Base-by-base conservation (phyloP, 2,113 vertebrate genomes). In the Aptenodytes forsteri region DNA sequence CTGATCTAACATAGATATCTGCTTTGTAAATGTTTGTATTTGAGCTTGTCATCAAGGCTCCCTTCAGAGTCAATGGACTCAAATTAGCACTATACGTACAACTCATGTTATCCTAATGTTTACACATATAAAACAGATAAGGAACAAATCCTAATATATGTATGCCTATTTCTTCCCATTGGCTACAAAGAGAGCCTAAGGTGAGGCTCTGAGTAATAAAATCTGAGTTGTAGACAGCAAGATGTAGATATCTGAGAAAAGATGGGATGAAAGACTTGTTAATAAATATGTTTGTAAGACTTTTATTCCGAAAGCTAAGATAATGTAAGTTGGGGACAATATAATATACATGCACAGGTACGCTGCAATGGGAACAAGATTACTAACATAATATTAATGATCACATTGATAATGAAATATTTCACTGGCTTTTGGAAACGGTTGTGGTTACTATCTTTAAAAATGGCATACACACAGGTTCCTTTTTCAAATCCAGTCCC, bases 61-160 rank as follows among this genome's bases (percentile, higher is more conserved):
- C 16, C 40, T 70, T 83, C 72, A 62, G 42, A 71, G 34, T 42
- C 34, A 46, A 23, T 3, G 42, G 36, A 49, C 46, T 78, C 52
- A 73, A 73, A 61, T 3, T 72, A 38, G 9, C 20, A 30, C 12
- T 64, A 7, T 13, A 50, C 0, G 0, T 59, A 36, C 11, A 75
- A 32, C 22, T 59, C 12, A 22, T 4, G 16, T 66, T 79, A 50
- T 52, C 13, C 4, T 69, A 25, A 47, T 61, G 32, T 72, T 85
- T 83, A 49, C 25, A 26, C 27, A 34, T n/a, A 40, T 32, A 47
- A 79, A 75, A 72, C 13, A 82, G 34, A 46, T 47, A 71, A 76
- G 25, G 8, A 64, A 47, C 3, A 79, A 61, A 49, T 81, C 11
- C 16, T 67, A 17, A 23, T 36, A 30, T 13, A 12, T n/a, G 8